A percentile compares a stretch with the other conserved stretches of the same genome.
phyloP scores from a whole-genome alignment of 2,797 vertebrate genomes.

The Eutrigla gurnardus region DNA sequence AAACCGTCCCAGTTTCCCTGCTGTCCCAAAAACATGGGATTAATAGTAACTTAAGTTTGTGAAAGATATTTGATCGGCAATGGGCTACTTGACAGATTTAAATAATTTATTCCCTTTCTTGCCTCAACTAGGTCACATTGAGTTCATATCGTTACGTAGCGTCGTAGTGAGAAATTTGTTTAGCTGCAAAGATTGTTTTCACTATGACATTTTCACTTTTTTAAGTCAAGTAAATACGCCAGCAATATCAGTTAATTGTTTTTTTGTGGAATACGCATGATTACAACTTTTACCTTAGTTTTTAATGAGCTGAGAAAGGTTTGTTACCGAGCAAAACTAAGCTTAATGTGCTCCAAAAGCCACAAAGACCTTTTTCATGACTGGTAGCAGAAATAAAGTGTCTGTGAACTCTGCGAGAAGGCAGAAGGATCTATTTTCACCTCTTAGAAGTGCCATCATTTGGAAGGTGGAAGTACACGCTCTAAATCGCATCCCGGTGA shows the following conservation, averaged over 20 bases:
- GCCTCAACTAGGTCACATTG: conserved; percentile 19
- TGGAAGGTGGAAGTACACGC: conserved; percentile 76
- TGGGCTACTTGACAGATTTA: conserved; percentile 2
- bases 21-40: background rate
- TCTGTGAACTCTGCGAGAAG: conserved; percentile 70
- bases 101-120: conserved; percentile 6
- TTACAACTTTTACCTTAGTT: conserved; percentile 47
- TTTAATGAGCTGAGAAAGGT: conserved; percentile 63
- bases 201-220: background rate
- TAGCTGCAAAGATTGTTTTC: background rate
- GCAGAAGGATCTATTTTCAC: conserved; percentile 78
- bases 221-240: background rate
- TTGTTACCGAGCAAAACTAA: conserved; percentile 45
- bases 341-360: conserved; percentile 55
- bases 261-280: conserved; percentile 14
- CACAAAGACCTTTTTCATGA: conserved; percentile 61
- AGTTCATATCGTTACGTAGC: conserved; percentile 9
- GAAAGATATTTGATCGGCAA: conserved; percentile 6
- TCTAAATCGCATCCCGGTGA: conserved; percentile 71
- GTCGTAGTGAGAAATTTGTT: conserved; percentile 2
- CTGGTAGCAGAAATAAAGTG: conserved; percentile 59
- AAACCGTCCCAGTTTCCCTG: background rate
- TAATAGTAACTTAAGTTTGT: conserved; percentile 8
- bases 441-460: conserved; percentile 75
- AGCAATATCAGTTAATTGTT: background rate